A percentile compares a stretch with the other conserved stretches of the same genome.
Evolutionary conservation across 2,888 invertebrate genomes (phyloP).

Genomic region (Pheosia tremula): DNA sequence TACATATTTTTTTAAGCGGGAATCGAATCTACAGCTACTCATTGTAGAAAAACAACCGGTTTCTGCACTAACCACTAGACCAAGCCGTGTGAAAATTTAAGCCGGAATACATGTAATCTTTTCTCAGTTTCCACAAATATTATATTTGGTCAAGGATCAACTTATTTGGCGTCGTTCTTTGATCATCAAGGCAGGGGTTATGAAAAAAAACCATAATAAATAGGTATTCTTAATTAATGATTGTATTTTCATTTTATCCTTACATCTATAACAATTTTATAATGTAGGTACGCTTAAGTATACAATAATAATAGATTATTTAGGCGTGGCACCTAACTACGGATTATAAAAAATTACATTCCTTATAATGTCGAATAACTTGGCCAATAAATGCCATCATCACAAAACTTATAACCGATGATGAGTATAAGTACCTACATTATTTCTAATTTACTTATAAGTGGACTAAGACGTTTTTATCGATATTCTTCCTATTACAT

Average conservation of each 20-base stretch:
- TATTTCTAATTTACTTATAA: constrained; percentile 42
- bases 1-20: too few relatives aligned
- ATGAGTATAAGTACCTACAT: constrained; percentile 39
- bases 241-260: constrained; percentile 72
- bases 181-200: too few relatives aligned
- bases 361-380: constrained; percentile 69
- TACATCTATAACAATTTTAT: constrained; percentile 77
- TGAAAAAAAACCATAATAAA: not conserved
- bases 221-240: constrained; percentile 53
- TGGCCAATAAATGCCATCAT: constrained; percentile 81
- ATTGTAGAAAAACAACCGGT: too few relatives aligned
- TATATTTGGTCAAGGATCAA: too few relatives aligned
- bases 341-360: constrained; percentile 73
- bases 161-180: too few relatives aligned
- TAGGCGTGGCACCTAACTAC: constrained; percentile 82
- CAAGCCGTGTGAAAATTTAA: too few relatives aligned
- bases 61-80: too few relatives aligned
- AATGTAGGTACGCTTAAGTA: constrained; percentile 63
- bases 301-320: constrained; percentile 63
- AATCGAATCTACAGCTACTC: too few relatives aligned
- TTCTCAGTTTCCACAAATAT: too few relatives aligned
- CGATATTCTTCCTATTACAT: constrained; percentile 61
- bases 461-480: constrained; percentile 51
- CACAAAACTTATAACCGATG: constrained; percentile 63
- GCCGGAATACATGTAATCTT: too few relatives aligned